These are phyloP conservation scores for Xenotilapia leptura DNA, from an alignment of 2,113 vertebrate species.

Conservation along the genomic window DNA sequence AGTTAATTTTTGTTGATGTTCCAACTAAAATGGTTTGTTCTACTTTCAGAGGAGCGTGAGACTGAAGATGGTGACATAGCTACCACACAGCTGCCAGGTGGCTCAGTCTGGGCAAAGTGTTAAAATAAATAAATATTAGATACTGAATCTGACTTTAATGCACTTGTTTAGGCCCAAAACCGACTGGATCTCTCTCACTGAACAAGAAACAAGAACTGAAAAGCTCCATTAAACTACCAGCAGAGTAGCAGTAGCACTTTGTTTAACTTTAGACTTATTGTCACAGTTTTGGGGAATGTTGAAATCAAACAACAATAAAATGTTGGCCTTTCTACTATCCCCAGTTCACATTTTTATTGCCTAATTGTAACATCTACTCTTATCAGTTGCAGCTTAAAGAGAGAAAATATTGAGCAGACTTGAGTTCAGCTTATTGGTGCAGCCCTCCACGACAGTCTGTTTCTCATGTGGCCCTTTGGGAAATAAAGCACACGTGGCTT, in stretches of 20 bases:
- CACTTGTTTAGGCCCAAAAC: neutral
- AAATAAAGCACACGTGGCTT: neutral
- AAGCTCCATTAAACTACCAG: neutral
- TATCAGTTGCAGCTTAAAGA: neutral
- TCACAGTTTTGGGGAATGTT: neutral
- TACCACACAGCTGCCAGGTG: neutral
- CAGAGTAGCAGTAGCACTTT: neutral
- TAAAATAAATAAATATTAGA: neutral
- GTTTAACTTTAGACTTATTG: neutral
- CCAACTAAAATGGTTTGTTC: neutral
- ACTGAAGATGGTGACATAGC: neutral
- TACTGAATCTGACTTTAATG: neutral
- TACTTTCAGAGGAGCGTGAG: neutral
- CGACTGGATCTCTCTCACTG: rapidly evolving
- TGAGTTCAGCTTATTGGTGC: neutral
- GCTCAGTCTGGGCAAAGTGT: neutral
- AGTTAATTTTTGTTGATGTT: neutral
- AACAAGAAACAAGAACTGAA: neutral
- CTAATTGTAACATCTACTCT: neutral
- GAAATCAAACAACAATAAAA: neutral
- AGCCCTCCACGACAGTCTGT: neutral
- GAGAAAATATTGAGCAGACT: neutral
- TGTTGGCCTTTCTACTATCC: neutral
- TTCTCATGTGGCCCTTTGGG: neutral
- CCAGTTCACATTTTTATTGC: neutral